phyloP scores from a whole-genome alignment of 2,888 invertebrate species.

The Coelogynopora nodosa region DNA sequence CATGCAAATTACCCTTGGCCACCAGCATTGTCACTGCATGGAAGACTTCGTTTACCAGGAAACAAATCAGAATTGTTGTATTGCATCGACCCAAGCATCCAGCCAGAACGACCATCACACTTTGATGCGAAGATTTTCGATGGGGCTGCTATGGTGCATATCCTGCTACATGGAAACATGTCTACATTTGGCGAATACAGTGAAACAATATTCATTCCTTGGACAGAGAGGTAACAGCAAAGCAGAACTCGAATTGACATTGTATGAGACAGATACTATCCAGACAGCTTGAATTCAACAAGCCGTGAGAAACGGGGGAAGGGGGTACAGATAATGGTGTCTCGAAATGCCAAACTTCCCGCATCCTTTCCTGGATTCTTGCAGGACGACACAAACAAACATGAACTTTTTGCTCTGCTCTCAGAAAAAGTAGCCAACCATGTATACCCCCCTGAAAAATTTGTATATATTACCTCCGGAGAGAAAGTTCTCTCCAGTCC shows the following conservation, averaged over 20 bases:
- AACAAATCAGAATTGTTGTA: neutral
- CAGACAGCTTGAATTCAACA: slow-evolving; percentile 2
- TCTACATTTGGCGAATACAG: slow-evolving; percentile 22
- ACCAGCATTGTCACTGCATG: neutral
- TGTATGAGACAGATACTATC: neutral
- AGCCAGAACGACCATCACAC: slow-evolving; percentile 1
- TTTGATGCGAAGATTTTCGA: slow-evolving; percentile 24
- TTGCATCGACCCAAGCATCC: slow-evolving; percentile 5
- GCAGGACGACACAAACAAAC: neutral
- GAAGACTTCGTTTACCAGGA: too few relatives aligned
- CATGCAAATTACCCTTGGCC: neutral
- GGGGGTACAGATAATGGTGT: neutral
- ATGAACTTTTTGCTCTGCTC: neutral
- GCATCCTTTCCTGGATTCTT: neutral
- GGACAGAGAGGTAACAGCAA: neutral
- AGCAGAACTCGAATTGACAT: slow-evolving; percentile 23
- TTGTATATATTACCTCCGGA: neutral
- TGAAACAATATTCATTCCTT: slow-evolving; percentile 22
- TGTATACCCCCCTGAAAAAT: neutral
- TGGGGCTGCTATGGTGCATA: slow-evolving; percentile 1
- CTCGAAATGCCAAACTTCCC: neutral
- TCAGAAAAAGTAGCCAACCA: neutral
- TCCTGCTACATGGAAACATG: slow-evolving; percentile 19
- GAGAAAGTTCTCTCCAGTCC: neutral
- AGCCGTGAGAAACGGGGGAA: neutral